phyloP scores from a whole-genome alignment of 2,888 invertebrate species.

The Tenthredo notha region DNA sequence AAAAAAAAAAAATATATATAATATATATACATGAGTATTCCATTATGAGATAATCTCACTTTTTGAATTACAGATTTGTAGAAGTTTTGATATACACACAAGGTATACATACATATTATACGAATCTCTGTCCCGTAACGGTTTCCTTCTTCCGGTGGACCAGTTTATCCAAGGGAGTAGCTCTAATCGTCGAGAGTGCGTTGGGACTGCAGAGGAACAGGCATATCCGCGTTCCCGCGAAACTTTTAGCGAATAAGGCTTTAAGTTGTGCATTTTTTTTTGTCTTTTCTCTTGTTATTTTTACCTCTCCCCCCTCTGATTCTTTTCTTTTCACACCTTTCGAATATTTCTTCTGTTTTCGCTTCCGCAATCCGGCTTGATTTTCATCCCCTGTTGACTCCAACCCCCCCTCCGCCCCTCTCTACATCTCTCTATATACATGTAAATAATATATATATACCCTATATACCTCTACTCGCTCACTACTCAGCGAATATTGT shows the following conservation, averaged over 20 bases:
- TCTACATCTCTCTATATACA: background rate
- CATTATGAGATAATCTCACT: conserved; percentile 3
- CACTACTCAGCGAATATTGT: conserved; percentile 50
- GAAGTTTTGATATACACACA: background rate
- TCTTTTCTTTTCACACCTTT: background rate
- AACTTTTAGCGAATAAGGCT: background rate
- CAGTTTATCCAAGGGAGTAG: conserved; percentile 6
- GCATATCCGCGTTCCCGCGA: background rate
- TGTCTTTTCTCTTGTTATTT: too few species aligned
- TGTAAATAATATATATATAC: background rate
- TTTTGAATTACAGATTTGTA: background rate
- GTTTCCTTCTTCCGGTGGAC: background rate
- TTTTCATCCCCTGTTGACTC: background rate
- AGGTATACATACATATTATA: background rate
- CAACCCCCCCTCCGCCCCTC: background rate
- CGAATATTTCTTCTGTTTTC: background rate
- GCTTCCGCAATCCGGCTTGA: background rate
- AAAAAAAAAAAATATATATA: too few species aligned
- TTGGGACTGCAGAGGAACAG: background rate
- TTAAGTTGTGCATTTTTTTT: background rate
- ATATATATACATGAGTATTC: too few species aligned
- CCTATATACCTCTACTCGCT: background rate
- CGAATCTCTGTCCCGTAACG: background rate
- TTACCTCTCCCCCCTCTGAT: background rate
- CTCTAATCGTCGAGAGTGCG: conserved; percentile 46